These are phyloP conservation scores for Varecia variegata DNA, from an alignment of 2,797 vertebrate species.

Conservation along the genomic window DNA sequence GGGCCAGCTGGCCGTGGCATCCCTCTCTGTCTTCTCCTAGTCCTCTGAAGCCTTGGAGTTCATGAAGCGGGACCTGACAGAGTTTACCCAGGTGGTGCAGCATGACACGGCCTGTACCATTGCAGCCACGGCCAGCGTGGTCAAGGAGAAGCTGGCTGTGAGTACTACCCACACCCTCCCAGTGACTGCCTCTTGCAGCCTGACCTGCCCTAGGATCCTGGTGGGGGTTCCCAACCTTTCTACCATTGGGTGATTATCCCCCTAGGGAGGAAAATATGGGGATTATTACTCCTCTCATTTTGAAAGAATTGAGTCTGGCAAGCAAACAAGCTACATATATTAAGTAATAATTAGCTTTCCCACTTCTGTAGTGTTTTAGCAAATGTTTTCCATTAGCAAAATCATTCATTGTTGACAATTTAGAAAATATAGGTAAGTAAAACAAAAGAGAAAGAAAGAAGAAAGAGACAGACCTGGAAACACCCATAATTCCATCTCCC, in stretches of 20 bases:
- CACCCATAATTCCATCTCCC: neutral
- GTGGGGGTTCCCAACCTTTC: neutral
- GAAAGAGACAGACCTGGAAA: neutral
- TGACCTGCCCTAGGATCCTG: neutral
- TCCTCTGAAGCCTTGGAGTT: constrained; percentile 97
- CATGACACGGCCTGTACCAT: constrained; percentile 98
- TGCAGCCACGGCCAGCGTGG: constrained; percentile 95
- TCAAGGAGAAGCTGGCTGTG: constrained; percentile 95
- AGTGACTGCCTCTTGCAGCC: neutral
- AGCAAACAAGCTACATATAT: neutral
- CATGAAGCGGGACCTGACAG: constrained; percentile 95
- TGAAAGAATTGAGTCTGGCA: neutral
- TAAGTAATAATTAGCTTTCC: neutral
- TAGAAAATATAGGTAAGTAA: neutral
- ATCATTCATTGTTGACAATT: neutral
- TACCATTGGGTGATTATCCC: neutral
- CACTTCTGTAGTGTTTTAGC: neutral
- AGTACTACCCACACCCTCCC: constrained; percentile 59
- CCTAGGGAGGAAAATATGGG: neutral
- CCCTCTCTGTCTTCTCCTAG: constrained; percentile 80
- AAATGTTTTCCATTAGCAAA: neutral
- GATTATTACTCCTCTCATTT: neutral
- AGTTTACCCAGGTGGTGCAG: constrained; percentile 96
- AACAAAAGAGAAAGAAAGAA: neutral
- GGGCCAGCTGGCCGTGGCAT: neutral